Percentiles rank a stretch among this genome's conserved stretches.
Conservation (phyloP, 2,797 vertebrate species). For the Sebastes minor region DNA sequence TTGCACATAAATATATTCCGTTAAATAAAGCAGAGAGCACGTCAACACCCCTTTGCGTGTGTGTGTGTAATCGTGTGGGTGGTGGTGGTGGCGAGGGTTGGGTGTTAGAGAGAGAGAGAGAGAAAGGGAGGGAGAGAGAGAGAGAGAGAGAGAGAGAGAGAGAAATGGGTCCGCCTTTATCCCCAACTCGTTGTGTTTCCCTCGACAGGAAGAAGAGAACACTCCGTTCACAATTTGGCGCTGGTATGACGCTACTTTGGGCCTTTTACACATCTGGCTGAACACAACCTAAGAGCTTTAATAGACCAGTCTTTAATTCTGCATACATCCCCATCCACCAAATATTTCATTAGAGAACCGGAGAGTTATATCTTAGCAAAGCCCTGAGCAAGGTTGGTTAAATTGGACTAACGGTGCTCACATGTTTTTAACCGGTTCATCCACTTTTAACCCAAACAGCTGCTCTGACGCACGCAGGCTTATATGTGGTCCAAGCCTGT, state of each 20-base stretch:
- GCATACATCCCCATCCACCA: neutral
- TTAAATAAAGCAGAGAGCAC: slow-evolving; percentile 61
- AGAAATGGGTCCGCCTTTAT: neutral
- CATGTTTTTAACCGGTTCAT: neutral
- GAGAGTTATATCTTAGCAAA: neutral
- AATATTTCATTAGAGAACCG: too few relatives aligned
- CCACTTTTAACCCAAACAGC: neutral
- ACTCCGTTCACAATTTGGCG: neutral
- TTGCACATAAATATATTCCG: slow-evolving; percentile 73
- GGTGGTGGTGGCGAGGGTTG: neutral
- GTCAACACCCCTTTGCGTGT: neutral
- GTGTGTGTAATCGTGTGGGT: neutral
- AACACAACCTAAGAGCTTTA: neutral
- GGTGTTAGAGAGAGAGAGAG: neutral
- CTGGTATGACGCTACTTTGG: neutral
- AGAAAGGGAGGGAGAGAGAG: neutral
- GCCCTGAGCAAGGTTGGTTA: neutral
- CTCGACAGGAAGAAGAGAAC: neutral
- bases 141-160: too few relatives aligned
- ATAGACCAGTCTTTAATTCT: neutral
- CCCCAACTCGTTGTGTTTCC: neutral
- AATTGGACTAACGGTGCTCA: neutral
- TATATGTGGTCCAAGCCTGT: neutral
- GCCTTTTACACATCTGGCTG: neutral
- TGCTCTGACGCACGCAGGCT: neutral